Evolutionary conservation across 2,888 invertebrate species (phyloP), one percentile per base, ranked within the genome.

Genomic region (Drosophila eohydei): DNA sequence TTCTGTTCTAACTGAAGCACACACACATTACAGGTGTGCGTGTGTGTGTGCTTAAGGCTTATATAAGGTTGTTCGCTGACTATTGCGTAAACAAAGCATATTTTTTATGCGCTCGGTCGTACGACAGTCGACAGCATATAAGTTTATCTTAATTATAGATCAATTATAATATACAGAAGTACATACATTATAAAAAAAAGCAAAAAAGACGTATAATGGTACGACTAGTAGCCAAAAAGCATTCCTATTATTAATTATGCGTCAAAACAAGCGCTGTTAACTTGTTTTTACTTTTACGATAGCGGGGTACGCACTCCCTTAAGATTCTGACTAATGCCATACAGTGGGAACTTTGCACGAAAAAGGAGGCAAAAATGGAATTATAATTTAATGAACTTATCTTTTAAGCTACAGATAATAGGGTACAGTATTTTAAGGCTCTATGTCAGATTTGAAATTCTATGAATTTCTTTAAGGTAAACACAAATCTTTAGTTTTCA

Each of bases 91-190:
- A 84, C 66, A 75, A 75, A 73, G 56, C 71, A 74, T 82, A 70
- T 65, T 56, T 74, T 54, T 41, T 51, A 40, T 58, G 54, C 43
- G 46, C n/a, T 48, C 58, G 26, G 65, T 67, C 48, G 58, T 30
- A 38, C 71, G 80, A 82, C 80, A 82, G 80, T 57, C 73, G 68
- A 32, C 48, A 50, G 32, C 73, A 67, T 68, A 80, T 82, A 74
- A 67, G 86, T 83, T 85, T 88, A 84, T 84, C 83, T 88, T 85
- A 85, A 84, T 84, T 88, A 85, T 88, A 84, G 83, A 84, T 84
- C 88, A 84, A 84, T 84, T 84, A 88, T 88, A 74, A 70, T 80
- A 63, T 71, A 77, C 71, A 54, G 55, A 72, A 64, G 55, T 61
- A 59, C 63, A 55, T 73, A 41, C 62, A 52, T 36, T 57, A 57